phyloP scores from a whole-genome alignment of 2,888 invertebrate species.

The Melipona bicolor region DNA sequence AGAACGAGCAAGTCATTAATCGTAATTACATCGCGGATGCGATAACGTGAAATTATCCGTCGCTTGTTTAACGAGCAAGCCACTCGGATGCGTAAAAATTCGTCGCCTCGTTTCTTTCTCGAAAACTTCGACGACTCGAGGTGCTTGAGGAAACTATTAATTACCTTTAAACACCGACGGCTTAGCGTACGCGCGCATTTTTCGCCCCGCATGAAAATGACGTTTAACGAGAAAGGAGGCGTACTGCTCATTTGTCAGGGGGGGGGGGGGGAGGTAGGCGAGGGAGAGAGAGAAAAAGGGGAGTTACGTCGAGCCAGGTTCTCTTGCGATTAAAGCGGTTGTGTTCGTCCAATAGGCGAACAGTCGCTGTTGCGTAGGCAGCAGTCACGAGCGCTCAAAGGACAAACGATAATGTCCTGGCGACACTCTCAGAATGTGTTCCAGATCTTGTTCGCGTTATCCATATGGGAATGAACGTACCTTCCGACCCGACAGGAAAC shows the following conservation, averaged over 20 bases:
- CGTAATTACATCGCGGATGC: not conserved
- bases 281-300: constrained; percentile 1
- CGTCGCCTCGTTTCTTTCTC: not conserved
- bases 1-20: constrained; percentile 10
- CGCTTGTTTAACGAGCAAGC: not conserved
- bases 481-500: constrained; percentile 50
- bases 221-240: constrained; percentile 63
- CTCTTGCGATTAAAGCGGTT: constrained; percentile 62
- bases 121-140: not conserved
- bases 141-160: constrained; percentile 22
- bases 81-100: not conserved
- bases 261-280: not conserved
- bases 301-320: constrained; percentile 55
- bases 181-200: constrained; percentile 20
- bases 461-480: constrained; percentile 51
- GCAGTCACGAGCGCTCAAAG: constrained; percentile 60
- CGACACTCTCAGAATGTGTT: constrained; percentile 68
- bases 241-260: constrained; percentile 55
- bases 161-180: constrained; percentile 27
- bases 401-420: constrained; percentile 75
- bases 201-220: constrained; percentile 46
- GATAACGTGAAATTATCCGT: not conserved
- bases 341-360: constrained; percentile 52
- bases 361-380: constrained; percentile 53
- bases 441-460: constrained; percentile 68